phyloP scores from a whole-genome alignment of 2,888 invertebrate genomes.

The Standfussiana lucernea region DNA sequence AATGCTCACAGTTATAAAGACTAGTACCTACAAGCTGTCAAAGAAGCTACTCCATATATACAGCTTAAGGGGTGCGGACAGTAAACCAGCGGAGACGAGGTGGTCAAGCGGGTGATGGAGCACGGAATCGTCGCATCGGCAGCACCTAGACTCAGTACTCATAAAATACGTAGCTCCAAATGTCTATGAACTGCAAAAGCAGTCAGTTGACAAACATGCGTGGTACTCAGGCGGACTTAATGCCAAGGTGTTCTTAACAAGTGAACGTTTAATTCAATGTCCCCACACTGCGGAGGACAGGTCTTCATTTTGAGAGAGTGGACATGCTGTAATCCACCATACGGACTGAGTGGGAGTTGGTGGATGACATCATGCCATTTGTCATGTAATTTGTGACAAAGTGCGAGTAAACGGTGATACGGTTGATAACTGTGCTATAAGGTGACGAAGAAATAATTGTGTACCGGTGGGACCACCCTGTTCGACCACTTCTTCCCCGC shows the following conservation, averaged over 20 bases:
- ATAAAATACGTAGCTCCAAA: neutral
- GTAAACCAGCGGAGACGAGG: neutral
- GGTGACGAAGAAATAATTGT: neutral
- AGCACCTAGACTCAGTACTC: neutral
- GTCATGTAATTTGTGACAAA: neutral
- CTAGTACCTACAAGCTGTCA: constrained; percentile 56
- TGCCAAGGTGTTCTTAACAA: neutral
- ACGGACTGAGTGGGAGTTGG: neutral
- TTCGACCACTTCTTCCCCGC: neutral
- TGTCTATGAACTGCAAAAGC: neutral
- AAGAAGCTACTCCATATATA: constrained; percentile 68
- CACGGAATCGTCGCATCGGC: no score
- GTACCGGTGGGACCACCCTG: neutral
- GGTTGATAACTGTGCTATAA: neutral
- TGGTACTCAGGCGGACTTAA: neutral
- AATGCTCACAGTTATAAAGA: constrained; percentile 59
- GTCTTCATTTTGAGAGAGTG: neutral
- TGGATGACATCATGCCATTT: neutral
- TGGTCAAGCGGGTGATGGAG: neutral
- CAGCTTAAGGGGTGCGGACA: constrained; percentile 63
- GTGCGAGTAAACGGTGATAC: neutral
- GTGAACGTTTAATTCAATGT: neutral
- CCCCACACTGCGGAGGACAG: neutral
- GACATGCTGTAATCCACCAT: neutral
- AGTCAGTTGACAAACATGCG: neutral